Conservation (phyloP, 92 coral and sea anemone species). For the Nematostella vectensis region DNA sequence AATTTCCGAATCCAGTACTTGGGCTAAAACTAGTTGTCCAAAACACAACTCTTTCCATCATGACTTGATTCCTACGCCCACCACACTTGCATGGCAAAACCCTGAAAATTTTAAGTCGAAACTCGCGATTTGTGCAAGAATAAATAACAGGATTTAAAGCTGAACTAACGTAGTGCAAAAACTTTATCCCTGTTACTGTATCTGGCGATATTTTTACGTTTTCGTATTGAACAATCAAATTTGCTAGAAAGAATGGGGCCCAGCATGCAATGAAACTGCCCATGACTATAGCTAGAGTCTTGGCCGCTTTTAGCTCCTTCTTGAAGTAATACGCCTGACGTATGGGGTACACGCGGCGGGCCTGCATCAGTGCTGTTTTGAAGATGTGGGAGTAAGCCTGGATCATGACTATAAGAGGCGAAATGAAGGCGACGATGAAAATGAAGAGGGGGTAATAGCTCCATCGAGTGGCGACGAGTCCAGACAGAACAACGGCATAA, state of each 20-base stretch:
- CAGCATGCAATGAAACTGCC: slow-evolving; percentile 69
- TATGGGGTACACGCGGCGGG: slow-evolving; percentile 60
- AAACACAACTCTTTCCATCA: slow-evolving; percentile 39
- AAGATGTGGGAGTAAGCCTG: slow-evolving; percentile 57
- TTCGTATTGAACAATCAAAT: slow-evolving; percentile 37
- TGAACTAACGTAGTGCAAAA: slow-evolving; percentile 67
- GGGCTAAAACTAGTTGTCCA: slow-evolving; percentile 53
- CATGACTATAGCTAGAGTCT: slow-evolving; percentile 74
- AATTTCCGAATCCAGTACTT: slow-evolving; percentile 17
- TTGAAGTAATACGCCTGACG: slow-evolving; percentile 69
- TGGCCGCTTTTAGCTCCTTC: slow-evolving; percentile 77
- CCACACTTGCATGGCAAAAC: slow-evolving; percentile 59
- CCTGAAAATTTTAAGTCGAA: slow-evolving; percentile 56
- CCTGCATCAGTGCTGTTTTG: slow-evolving; percentile 49
- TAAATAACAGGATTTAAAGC: slow-evolving; percentile 74
- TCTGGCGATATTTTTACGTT: slow-evolving; percentile 16
- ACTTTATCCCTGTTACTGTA: slow-evolving; percentile 42
- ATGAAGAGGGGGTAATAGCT: slow-evolving; percentile 45
- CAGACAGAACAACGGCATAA: slow-evolving; percentile 39
- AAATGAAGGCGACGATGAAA: slow-evolving; percentile 57
- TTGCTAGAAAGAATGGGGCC: slow-evolving; percentile 72
- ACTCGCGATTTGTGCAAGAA: slow-evolving; percentile 68
- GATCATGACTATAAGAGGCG: slow-evolving; percentile 54
- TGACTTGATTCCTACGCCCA: neutral
- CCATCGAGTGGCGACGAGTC: slow-evolving; percentile 30